Evolutionary conservation across 64 coral and sea anemone genomes (phyloP), one percentile per base, ranked within the genome.

Genomic region (Trachythela sp.): DNA sequence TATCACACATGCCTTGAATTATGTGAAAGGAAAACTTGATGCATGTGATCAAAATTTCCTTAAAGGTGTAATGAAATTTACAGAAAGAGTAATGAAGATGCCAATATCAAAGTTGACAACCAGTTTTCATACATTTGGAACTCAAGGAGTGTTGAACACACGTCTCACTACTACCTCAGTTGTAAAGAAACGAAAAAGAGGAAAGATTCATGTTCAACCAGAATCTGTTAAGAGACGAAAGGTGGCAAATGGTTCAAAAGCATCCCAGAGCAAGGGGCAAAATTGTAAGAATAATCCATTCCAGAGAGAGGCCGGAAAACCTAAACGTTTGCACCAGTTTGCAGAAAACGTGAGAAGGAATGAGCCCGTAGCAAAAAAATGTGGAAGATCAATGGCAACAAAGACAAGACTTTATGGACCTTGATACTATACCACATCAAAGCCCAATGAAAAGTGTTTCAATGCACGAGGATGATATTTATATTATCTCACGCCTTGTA

Each of bases 311-410:
- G 75, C 75, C 35, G 75, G 75, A 4, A 35, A 14, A 13, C 8
- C 75, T 22, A 80, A 80, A 80, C 75, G 75, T 80, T 10, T 37
- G 34, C 75, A 80, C 30, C 0, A 80, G 33, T 80, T 80, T 35
- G 14, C 75, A 14, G 75, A 80, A 38, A 37, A 80, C 35, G 75
- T 80, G 13, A 10, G 75, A 9, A 8, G 10, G 20, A 80, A 80
- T 80, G 75, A 80, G 35, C 75, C 75, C 13, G 75, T 80, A 9
- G 75, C 75, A 34, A 80, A 80, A 30, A 80, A 80, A 30, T 8
- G 9, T 37, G 75, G 75, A 80, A 20, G 75, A 36, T 34, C 8
- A 1, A 80, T 80, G 75, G 31, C 37, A 13, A 80, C 75, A 5
- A 80, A 80, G 35, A 80, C 75, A 37, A 80, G 75, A 18, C 0